Base-by-base conservation (phyloP, 2,888 invertebrate genomes). In the Drosophila aldrichi region DNA sequence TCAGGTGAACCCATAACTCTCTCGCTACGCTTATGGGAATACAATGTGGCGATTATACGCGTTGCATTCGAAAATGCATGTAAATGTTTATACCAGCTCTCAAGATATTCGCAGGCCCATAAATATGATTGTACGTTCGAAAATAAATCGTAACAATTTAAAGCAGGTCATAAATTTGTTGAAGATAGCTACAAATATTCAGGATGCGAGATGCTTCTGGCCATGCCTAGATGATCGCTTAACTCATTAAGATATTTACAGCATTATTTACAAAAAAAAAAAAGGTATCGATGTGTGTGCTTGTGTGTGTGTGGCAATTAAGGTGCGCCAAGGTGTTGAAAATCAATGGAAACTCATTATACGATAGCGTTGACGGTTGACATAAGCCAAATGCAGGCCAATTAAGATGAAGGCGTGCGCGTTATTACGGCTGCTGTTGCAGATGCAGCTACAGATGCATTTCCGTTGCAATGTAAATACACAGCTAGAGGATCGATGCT, bases 361-460 rank as follows among this genome's bases (percentile, higher is more conserved):
- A 91, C 81, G 85, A 89, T 93, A 65, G 84, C 93, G 10, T 89
- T 93, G 61, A 92, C 93, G 18, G 86, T 88, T 70, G 89, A 91
- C 88, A 88, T 72, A 79, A 94, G 93, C 66, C 94, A 91, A 94
- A 94, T 52, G 95, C 94, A 7, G 93, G 93, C 74, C 85, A 78
- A 82, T 86, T 77, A 90, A 81, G 74, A 51, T 68, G 20, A 36
- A 63, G 61, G 69, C 66, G 51, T 48, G 69, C 63, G 44, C 58
- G 18, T 70, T 70, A 75, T 77, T 78, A 51, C 66, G 54, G 22
- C 59, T 78, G 48, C 73, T 46, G 22, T 54, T 70, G 49, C 68
- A 41, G 51, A 14, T 70, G 32, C 65, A 57, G 70, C 49, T 58
- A 18, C 34, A 38, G 55, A 65, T 63, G 79, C 88, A 70, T 84